These are phyloP conservation scores for Zaprionus ghesquierei DNA, from an alignment of 1,140 invertebrate species.

Conservation along the genomic window DNA sequence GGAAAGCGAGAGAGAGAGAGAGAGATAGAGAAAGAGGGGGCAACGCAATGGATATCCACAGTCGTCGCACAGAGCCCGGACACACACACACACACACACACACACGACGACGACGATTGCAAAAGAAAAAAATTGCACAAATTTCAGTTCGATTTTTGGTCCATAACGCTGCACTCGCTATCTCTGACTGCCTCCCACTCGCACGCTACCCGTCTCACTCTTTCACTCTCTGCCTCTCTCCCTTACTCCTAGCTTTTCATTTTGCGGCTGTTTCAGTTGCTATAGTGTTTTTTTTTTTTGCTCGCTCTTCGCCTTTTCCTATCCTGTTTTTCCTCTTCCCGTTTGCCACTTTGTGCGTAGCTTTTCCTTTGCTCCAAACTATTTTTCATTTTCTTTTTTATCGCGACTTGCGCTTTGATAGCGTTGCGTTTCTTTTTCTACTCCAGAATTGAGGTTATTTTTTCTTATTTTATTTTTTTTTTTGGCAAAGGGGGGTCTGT, in stretches of 20 bases:
- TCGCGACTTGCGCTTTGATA: slow-evolving; percentile 57
- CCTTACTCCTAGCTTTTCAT: slow-evolving; percentile 10
- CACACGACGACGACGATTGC: slow-evolving; percentile 3
- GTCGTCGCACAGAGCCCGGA: slow-evolving; percentile 7
- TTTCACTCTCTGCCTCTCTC: background rate
- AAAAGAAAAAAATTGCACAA: slow-evolving; percentile 47
- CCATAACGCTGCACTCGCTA: slow-evolving; percentile 61
- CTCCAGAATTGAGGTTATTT: slow-evolving; percentile 1
- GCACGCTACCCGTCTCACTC: background rate
- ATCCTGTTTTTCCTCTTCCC: slow-evolving; percentile 36
- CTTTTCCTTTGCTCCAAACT: slow-evolving; percentile 4
- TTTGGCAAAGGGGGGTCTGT: background rate
- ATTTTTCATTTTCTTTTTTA: slow-evolving; percentile 22
- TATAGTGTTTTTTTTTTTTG: slow-evolving; percentile 25
- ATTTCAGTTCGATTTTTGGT: slow-evolving; percentile 78
- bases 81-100: background rate
- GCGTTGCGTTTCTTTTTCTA: slow-evolving; percentile 24
- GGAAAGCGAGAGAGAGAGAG: slow-evolving; percentile 15
- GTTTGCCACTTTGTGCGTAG: slow-evolving; percentile 72
- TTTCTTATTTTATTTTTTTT: background rate
- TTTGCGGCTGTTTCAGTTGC: slow-evolving; percentile 30
- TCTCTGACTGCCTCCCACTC: slow-evolving; percentile 14
- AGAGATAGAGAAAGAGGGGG: background rate
- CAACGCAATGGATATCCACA: slow-evolving; percentile 65
- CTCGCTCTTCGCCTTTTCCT: background rate